Base-by-base conservation (phyloP, 2,797 vertebrate genomes). In the Platyrinchus mystaceus region DNA sequence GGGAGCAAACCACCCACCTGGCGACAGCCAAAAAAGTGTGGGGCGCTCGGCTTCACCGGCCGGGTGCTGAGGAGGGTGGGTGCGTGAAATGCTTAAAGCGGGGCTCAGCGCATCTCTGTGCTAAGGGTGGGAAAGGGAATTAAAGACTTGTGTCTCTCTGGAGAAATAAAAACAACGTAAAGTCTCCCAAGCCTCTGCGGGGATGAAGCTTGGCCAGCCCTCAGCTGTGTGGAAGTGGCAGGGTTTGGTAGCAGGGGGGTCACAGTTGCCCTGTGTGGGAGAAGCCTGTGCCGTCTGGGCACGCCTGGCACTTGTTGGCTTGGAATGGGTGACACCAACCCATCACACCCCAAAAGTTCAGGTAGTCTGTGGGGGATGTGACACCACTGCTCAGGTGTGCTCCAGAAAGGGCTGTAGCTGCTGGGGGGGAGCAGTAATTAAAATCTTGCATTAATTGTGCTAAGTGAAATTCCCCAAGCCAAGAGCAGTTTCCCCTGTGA, bases 281-380 rank as follows among this genome's bases (percentile, higher is more conserved):
- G 34, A 47, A 13, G 8, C 32, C 39, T 4, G 10, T 32, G 28
- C 49, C 24, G 9, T 12, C 41, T 1, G 1, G 43, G 24, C 9
- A 5, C 1, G 2, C 22, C 24, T 14, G 3, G 68, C 9, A 6
- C 39, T 4, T 9, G 16, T 9, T 20, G 36, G 18, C 10, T 18
- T 63, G 32, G 53, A 12, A 9, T 0, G 1, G 37, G 28, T 59
- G 32, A 18, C 14, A 12, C 7, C 14, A 30, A 4, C 28, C 44
- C 21, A 14, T 10, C 0, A 7, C 27, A 22, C 26, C 18, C 12
- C n/a, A 32, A 3, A n/a, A 7, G 27, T 50, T 50, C 32, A 49
- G 52, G 15, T 73, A 10, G 32, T 68, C 34, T 4, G 30, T 27
- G 6, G 0, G 2, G 7, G 0, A 1, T 3, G 5, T n/a, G n/a